Base-by-base conservation (phyloP, 2,113 vertebrate species). In the Gallinago jamesoni region DNA sequence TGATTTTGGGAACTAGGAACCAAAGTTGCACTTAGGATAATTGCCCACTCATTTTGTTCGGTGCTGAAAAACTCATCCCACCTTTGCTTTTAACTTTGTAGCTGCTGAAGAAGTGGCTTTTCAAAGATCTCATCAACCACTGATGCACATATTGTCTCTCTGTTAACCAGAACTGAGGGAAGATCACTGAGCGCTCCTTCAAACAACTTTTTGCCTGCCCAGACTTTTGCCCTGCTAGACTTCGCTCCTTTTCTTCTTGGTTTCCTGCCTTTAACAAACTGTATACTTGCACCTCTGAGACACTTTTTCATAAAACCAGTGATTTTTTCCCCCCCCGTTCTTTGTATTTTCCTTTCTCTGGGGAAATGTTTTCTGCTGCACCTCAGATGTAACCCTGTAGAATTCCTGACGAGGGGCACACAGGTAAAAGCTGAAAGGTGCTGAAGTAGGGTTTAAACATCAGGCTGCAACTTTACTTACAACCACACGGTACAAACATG, bases 1-100 rank as follows among this genome's bases (percentile, higher is more conserved):
- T 66, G 85, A 89, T 83, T 91, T 84, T 74, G 79, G 55, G 84
- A 96, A 94, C 92, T 55, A 88, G 66, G 73, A 81, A 52, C 76
- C 60, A 66, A 88, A 93, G 60, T 84, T 94, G 90, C 75, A 60
- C 76, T 64, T 95, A 37, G 0, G 11, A 5, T 81, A 95, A 92
- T 81, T 78, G 64, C 56, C 90, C 93, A n/a, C 35, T 56, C 19
- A 19, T 74, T 92, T 87, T 86, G 56, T 87, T 87, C 3, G 0
- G 35, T 48, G 79, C 76, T 89, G 69, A 68, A 72, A 81, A 81
- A 39, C 21, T 87, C 83, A 43, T 72, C 87, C 60, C 52, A 87
- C 88, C 60, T 88, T 77, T 35, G 39, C 57, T 85, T 89, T 84
- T 87, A 67, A 14, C 30, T 63, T 30, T 10, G 18, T 59, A 60